Percentiles rank a stretch among this genome's conserved stretches.
Evolutionary conservation across 2,888 invertebrate genomes (phyloP).

Genomic region (Coremacera marginata): DNA sequence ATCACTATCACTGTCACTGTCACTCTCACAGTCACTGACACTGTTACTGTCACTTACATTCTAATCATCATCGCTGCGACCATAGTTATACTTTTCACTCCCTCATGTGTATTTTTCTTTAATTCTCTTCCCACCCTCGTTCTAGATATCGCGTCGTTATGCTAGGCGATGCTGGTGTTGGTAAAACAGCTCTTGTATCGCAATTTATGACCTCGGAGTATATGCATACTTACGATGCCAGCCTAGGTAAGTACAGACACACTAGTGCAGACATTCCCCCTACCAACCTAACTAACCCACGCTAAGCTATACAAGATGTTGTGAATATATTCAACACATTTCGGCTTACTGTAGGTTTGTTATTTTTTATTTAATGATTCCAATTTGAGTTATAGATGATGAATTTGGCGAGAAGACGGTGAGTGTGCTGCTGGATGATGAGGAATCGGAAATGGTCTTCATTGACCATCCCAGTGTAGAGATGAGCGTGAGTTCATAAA

Average conservation of each 20-base stretch:
- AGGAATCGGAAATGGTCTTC: constrained; percentile 90
- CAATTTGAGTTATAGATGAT: constrained; percentile 81
- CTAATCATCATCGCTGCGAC: too few species aligned
- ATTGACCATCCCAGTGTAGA: constrained; percentile 90
- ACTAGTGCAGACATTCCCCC: background rate
- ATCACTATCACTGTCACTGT: too few species aligned
- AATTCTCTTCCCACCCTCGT: background rate
- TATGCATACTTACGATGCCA: constrained; percentile 94
- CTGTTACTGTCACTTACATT: too few species aligned
- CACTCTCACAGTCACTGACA: too few species aligned
- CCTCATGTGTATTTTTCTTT: too few species aligned
- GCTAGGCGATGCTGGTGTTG: constrained; percentile 87
- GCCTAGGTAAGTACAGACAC: constrained; percentile 77
- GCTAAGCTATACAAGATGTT: constrained; percentile 2
- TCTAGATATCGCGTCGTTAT: constrained; percentile 84
- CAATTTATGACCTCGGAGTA: constrained; percentile 97
- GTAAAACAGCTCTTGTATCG: constrained; percentile 90
- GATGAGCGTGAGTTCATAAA: constrained; percentile 85
- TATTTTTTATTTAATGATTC: constrained; percentile 67
- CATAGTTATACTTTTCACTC: too few species aligned
- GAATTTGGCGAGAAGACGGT: constrained; percentile 93
- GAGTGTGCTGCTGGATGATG: constrained; percentile 88
- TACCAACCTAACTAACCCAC: background rate
- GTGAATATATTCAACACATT: background rate
- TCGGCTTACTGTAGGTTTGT: constrained; percentile 38